Conservation (phyloP, 2,113 vertebrate genomes). For the Elaphurus davidianus region DNA sequence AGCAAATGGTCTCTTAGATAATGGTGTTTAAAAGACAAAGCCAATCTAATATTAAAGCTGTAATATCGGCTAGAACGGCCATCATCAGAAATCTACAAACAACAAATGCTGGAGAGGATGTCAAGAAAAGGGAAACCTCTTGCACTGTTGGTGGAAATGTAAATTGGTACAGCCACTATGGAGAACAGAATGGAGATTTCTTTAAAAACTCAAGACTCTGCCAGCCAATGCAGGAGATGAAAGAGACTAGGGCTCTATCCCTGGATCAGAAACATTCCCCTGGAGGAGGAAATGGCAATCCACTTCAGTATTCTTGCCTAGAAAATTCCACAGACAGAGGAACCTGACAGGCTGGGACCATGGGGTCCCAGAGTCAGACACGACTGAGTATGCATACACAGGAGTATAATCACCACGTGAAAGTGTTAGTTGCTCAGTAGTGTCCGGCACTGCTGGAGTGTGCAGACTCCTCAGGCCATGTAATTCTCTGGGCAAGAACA, state of each 20-base stretch:
- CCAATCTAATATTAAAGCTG: not conserved
- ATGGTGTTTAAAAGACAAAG: not conserved
- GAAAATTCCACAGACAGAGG: not conserved
- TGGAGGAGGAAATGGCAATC: not conserved
- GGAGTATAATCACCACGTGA: not conserved
- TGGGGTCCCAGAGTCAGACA: not conserved
- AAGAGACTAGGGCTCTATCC: not conserved
- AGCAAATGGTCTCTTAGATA: not conserved
- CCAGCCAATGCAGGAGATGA: not conserved
- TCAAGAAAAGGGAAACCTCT: not conserved
- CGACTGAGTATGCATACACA: not conserved
- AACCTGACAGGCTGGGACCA: not conserved
- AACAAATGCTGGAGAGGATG: not conserved
- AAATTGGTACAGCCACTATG: not conserved
- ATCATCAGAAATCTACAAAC: not conserved
- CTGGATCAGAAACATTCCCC: not conserved
- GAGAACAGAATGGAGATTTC: not conserved
- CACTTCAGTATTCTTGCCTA: not conserved
- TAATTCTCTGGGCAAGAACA: not conserved
- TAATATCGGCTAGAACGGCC: not conserved
- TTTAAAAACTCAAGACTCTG: not conserved
- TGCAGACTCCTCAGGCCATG: not conserved
- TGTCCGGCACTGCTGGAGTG: not conserved
- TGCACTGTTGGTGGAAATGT: not conserved
- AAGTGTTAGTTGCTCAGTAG: not conserved